These are phyloP conservation scores for Listronotus bonariensis DNA, from an alignment of 1,140 invertebrate species.

Conservation along the genomic window DNA sequence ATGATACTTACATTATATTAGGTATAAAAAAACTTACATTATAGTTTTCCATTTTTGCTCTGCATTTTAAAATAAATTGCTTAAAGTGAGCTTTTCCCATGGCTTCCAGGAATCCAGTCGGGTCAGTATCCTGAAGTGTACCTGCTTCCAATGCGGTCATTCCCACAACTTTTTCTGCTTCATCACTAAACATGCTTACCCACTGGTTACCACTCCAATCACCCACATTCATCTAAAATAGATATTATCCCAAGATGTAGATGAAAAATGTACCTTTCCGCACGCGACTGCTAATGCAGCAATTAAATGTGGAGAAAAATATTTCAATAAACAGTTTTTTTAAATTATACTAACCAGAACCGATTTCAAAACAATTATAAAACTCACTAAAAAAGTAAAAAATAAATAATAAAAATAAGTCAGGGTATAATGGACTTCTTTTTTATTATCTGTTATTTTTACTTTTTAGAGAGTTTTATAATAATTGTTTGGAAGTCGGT, in stretches of 20 bases:
- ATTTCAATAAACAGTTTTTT: no score
- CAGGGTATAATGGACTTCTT: no score
- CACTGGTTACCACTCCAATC: conserved; percentile 84
- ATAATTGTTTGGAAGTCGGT: no score
- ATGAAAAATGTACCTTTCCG: background rate
- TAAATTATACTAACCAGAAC: no score
- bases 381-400: no score
- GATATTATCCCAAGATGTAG: background rate
- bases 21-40: conserved; percentile 76
- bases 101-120: conserved; percentile 63
- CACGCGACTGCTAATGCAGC: background rate
- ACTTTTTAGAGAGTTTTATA: no score
- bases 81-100: conserved; percentile 79
- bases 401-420: no score
- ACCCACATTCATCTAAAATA: conserved; percentile 71
- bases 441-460: no score
- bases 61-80: conserved; percentile 78
- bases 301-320: no score
- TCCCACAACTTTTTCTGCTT: conserved; percentile 80
- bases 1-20: no score
- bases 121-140: conserved; percentile 66
- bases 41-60: conserved; percentile 87
- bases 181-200: conserved; percentile 88
- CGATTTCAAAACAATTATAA: no score
- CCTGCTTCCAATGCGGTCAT: conserved; percentile 80